These are phyloP conservation scores for Hyperoodon ampullatus DNA, from an alignment of 2,113 vertebrate species.

Conservation along the genomic window DNA sequence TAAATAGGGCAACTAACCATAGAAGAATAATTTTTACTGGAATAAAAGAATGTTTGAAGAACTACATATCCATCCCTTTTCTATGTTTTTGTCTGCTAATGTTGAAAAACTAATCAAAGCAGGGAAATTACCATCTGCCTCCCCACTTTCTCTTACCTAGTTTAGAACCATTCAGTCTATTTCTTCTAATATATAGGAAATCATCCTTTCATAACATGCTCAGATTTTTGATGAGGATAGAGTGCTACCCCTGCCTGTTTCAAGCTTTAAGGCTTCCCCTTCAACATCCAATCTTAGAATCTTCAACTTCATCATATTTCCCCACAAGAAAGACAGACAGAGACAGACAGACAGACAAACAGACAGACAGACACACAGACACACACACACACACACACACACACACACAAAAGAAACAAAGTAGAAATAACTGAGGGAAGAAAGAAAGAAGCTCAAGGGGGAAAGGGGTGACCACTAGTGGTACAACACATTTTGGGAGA, in stretches of 20 bases:
- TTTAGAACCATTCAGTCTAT: neutral
- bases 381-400: too few relatives aligned
- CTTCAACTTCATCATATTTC: neutral
- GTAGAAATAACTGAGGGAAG: neutral
- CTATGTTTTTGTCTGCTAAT: neutral
- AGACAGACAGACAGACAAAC: neutral
- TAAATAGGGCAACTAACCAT: neutral
- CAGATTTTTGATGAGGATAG: neutral
- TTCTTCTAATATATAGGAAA: neutral
- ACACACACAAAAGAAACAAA: neutral
- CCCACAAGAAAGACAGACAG: neutral
- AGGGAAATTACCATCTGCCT: neutral
- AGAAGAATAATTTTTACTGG: neutral
- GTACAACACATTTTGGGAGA: neutral
- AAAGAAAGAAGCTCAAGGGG: neutral
- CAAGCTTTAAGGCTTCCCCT: neutral
- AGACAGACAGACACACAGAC: neutral
- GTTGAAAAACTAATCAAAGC: neutral
- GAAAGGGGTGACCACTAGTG: neutral
- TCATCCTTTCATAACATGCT: neutral
- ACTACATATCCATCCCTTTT: neutral
- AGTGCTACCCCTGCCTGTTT: neutral
- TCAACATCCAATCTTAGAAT: neutral
- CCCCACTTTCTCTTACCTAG: neutral
- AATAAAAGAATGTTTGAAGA: neutral